Percentiles rank a stretch among this genome's conserved stretches.
These are phyloP conservation scores for Villa cingulata DNA, from an alignment of 2,888 invertebrate species.

Conservation along the genomic window DNA sequence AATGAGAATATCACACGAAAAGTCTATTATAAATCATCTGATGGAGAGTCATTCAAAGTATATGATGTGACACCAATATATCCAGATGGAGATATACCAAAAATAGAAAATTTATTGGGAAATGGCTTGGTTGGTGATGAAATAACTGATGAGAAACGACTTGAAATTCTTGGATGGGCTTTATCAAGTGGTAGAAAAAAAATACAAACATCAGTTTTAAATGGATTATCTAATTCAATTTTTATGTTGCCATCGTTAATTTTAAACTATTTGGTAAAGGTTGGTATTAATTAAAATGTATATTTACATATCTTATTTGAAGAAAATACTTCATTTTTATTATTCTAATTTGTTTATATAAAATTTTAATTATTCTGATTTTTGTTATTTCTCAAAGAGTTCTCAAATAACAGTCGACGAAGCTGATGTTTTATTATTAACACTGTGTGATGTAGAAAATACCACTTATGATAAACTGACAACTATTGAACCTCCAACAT, in stretches of 20 bases:
- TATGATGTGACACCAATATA: conserved; percentile 7
- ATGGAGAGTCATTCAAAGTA: conserved; percentile 6
- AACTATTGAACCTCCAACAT: conserved; percentile 2
- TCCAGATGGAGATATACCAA: conserved; percentile 5
- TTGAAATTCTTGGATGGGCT: conserved; percentile 7
- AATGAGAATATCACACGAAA: background rate
- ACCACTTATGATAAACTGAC: conserved; percentile 1
- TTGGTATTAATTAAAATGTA: background rate
- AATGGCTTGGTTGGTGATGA: background rate
- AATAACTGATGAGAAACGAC: background rate
- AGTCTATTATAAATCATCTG: conserved; percentile 8
- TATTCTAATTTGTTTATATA: too few relatives aligned
- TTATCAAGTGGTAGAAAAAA: conserved; percentile 1
- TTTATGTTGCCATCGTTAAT: conserved; percentile 7
- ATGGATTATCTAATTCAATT: background rate
- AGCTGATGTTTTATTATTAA: conserved; percentile 10
- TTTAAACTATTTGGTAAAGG: conserved; percentile 8
- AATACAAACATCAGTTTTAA: background rate
- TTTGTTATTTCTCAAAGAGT: background rate
- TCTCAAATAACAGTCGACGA: conserved; percentile 10
- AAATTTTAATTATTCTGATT: too few relatives aligned
- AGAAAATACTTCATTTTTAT: too few relatives aligned
- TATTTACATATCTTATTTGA: too few relatives aligned
- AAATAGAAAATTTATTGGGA: conserved; percentile 2
- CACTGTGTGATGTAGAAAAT: conserved; percentile 4